Conservation (phyloP, 2,113 vertebrate species). For the Abramis brama region DNA sequence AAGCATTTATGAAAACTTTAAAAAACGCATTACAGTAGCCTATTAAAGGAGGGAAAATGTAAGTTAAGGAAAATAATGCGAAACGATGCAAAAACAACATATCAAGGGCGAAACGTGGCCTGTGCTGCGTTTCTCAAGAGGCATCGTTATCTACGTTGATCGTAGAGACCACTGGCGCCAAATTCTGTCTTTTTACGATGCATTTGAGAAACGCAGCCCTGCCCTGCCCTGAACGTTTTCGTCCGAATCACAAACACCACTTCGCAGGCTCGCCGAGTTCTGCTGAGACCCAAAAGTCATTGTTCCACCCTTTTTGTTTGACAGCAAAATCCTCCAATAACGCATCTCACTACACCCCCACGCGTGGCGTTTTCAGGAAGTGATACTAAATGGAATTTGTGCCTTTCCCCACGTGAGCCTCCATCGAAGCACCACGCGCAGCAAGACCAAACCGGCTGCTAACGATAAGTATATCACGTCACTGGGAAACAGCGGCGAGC, state of each 20-base stretch:
- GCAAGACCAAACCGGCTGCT: constrained; percentile 54
- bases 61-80: neutral
- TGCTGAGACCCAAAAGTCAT: too few relatives aligned
- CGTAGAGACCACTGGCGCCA: too few relatives aligned
- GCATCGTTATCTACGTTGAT: too few relatives aligned
- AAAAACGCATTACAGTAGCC: neutral
- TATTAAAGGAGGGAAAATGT: neutral
- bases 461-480: constrained; percentile 41
- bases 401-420: constrained; percentile 54
- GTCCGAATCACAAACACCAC: too few relatives aligned
- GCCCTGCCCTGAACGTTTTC: too few relatives aligned
- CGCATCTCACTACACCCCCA: neutral
- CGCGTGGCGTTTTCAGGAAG: constrained; percentile 53
- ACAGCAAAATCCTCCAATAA: constrained; percentile 47
- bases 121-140: too few relatives aligned
- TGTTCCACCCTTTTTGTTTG: neutral
- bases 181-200: too few relatives aligned
- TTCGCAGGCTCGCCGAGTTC: too few relatives aligned
- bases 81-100: neutral
- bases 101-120: too few relatives aligned
- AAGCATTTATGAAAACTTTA: neutral
- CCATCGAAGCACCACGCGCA: constrained; percentile 57
- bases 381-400: constrained; percentile 42
- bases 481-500: constrained; percentile 25
- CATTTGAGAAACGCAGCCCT: too few relatives aligned